Conservation (phyloP, 2,113 vertebrate genomes). For the Dromaius novaehollandiae region DNA sequence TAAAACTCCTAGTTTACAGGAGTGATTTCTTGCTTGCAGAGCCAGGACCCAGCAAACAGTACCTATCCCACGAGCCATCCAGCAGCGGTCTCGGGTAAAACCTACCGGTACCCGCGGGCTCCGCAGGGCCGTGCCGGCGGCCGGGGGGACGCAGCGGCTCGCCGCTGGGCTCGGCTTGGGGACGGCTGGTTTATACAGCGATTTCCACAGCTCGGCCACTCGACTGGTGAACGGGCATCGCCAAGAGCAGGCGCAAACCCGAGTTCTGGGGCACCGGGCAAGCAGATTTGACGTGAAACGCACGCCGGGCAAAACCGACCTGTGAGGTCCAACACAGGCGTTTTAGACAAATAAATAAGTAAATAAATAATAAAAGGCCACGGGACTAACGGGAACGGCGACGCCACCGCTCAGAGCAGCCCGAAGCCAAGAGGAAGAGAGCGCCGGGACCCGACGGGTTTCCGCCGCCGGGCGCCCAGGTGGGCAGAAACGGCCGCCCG, state of each 20-base stretch:
- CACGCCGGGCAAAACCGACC: background rate
- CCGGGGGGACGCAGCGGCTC: rapidly evolving
- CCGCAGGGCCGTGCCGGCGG: rapidly evolving
- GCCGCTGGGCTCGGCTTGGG: background rate
- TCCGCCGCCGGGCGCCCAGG: background rate
- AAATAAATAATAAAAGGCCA: too few species aligned
- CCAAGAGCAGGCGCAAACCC: background rate
- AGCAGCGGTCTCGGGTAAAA: too few species aligned
- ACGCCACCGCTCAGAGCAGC: background rate
- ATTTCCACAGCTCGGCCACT: rapidly evolving
- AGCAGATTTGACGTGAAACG: background rate
- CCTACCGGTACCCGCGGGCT: too few species aligned
- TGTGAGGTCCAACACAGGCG: rapidly evolving
- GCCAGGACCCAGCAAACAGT: too few species aligned
- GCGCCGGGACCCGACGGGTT: background rate
- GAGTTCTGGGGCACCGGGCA: background rate
- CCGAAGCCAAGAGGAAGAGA: background rate
- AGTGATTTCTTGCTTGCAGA: background rate
- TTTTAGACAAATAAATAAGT: background rate
- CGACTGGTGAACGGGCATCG: rapidly evolving
- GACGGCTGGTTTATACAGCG: rapidly evolving
- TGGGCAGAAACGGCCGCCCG: background rate
- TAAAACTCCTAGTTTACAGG: background rate
- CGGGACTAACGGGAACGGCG: background rate
- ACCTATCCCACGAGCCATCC: too few species aligned